Evolutionary conservation across 2,797 vertebrate genomes (phyloP).

Genomic region (Aselliscus stoliczkanus): DNA sequence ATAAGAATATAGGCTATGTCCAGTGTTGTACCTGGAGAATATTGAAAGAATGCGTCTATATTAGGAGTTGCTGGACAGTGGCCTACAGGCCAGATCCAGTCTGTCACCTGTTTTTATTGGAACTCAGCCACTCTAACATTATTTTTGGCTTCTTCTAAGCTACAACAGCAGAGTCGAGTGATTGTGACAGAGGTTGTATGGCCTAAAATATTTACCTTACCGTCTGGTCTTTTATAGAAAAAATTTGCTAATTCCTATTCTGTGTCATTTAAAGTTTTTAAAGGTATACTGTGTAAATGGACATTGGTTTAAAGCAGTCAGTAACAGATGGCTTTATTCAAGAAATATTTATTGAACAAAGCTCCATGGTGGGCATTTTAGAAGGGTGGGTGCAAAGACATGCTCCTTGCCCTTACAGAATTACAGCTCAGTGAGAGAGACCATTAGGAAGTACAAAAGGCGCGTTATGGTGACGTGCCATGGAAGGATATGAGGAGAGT

Average conservation of each 20-base stretch:
- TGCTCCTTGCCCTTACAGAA: not conserved
- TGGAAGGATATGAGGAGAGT: not conserved
- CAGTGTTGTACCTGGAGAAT: not conserved
- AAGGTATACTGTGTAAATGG: not conserved
- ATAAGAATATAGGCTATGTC: not conserved
- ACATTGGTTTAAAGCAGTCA: not conserved
- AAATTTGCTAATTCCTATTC: not conserved
- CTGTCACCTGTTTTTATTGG: not conserved
- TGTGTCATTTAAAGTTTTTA: slow-evolving; percentile 4
- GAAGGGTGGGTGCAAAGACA: not conserved
- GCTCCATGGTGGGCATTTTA: not conserved
- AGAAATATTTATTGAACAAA: not conserved
- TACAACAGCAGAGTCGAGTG: not conserved
- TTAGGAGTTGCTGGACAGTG: not conserved
- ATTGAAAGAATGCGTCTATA: not conserved
- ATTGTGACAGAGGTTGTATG: not conserved
- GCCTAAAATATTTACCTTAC: not conserved
- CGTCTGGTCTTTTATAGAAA: not conserved
- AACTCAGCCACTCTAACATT: not conserved
- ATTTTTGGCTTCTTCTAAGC: slow-evolving; percentile 1
- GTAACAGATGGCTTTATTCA: slow-evolving; percentile 34
- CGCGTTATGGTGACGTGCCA: not conserved
- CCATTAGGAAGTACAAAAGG: not conserved
- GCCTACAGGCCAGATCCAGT: not conserved
- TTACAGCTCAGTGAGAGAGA: not conserved